A percentile compares a stretch with the other conserved stretches of the same genome.
phyloP scores from a whole-genome alignment of 1,140 invertebrate genomes.

The Drosophila insularis region DNA sequence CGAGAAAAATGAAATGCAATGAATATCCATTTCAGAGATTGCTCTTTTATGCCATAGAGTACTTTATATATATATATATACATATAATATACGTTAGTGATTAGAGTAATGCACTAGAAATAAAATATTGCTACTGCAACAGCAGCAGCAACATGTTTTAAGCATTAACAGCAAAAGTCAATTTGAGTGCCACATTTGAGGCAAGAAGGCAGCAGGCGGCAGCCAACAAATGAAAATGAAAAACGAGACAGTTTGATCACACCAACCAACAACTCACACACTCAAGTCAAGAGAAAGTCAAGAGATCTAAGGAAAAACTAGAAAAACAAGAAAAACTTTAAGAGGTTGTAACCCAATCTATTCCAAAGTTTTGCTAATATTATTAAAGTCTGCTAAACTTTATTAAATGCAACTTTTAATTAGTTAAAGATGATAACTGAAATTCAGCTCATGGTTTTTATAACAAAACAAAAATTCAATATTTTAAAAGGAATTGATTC shows the following conservation, averaged over 20 bases:
- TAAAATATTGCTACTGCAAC: conserved; percentile 41
- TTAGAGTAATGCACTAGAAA: conserved; percentile 73
- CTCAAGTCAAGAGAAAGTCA: not conserved
- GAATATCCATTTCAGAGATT: conserved; percentile 43
- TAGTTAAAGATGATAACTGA: too few species aligned
- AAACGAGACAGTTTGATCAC: conserved; percentile 23
- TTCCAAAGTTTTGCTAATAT: too few species aligned
- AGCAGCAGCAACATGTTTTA: conserved; percentile 27
- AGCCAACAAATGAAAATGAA: conserved; percentile 39
- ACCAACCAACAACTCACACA: not conserved
- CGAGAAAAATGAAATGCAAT: conserved; percentile 5
- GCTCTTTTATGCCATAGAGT: conserved; percentile 39
- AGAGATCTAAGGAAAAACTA: not conserved
- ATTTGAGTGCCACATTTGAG: conserved; percentile 43
- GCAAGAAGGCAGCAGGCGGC: conserved; percentile 14
- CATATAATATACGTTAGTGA: conserved; percentile 40
- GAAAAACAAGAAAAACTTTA: not conserved
- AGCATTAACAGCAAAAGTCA: conserved; percentile 65
- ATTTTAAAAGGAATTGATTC: too few species aligned
- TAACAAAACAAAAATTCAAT: too few species aligned
- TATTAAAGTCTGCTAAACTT: too few species aligned
- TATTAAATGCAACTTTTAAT: too few species aligned
- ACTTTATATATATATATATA: not conserved
- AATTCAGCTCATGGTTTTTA: too few species aligned
- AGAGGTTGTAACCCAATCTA: too few species aligned